These are phyloP conservation scores for Micrastur ruficollis DNA, from an alignment of 2,797 vertebrate genomes.

Conservation along the genomic window DNA sequence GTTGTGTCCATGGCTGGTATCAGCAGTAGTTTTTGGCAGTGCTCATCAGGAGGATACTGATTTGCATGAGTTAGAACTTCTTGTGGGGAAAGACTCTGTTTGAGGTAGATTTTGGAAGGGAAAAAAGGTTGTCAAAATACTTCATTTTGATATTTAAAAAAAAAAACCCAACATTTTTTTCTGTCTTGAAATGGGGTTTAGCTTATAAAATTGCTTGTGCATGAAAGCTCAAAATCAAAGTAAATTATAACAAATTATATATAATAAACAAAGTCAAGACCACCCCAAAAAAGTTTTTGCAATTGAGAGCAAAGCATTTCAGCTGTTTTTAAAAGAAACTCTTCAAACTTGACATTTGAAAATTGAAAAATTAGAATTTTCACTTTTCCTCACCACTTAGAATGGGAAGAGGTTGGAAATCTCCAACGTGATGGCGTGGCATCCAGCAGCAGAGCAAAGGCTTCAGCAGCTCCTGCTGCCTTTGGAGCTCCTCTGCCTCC, in stretches of 20 bases:
- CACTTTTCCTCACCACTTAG: background rate
- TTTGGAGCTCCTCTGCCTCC: background rate
- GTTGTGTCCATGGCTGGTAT: background rate
- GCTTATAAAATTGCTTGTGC: background rate
- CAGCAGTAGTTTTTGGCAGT: background rate
- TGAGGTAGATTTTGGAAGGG: background rate
- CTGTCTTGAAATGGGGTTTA: background rate
- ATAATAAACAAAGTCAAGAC: background rate
- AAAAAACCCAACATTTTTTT: background rate
- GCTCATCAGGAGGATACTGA: background rate
- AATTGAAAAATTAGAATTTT: background rate
- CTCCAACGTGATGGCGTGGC: rapidly evolving
- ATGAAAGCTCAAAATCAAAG: background rate
- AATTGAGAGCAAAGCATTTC: background rate
- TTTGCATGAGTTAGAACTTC: background rate
- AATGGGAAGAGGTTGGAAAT: background rate
- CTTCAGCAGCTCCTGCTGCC: background rate
- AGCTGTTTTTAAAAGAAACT: background rate
- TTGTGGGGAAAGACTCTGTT: background rate
- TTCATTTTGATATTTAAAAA: background rate
- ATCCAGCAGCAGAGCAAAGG: background rate
- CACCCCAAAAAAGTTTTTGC: rapidly evolving
- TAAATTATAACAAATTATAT: background rate
- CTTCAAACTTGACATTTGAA: background rate
- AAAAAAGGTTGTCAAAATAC: background rate